Base-by-base conservation (phyloP, 2,888 invertebrate genomes). In the Pedicia rivosa region DNA sequence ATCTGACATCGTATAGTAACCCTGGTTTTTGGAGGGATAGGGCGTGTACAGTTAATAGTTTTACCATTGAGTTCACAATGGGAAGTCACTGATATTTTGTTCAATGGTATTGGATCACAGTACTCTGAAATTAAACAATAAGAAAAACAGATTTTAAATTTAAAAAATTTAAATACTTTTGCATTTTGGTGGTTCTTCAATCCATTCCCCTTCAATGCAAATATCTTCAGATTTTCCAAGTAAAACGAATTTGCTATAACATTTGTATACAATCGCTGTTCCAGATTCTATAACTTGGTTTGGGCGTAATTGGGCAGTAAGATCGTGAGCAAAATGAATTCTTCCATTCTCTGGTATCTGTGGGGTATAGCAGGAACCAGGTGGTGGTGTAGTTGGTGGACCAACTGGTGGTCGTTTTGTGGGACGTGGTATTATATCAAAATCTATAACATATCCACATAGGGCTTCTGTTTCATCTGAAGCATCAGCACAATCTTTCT, bases 401-500 rank as follows among this genome's bases (percentile, higher is more conserved):
- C 5, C 7, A n/a, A 20, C 32, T 17, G 16, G n/a, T 8, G 17
- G 30, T n/a, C 5, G 16, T 17, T 3, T 30, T 3, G 15, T 22
- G n/a, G n/a, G n/a, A n/a, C n/a, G n/a, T n/a, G n/a, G n/a, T 8
- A 39, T 24, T 3, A 10, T 6, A 1, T 26, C 16, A 14, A 16
- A 38, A 3, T 35, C 16, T 2, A 27, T 17, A 22, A 40, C 36
- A 14, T 22, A 29, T 4, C 35, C 39, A 32, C 43, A 44, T n/a
- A 42, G 12, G 17, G 13, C 4, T 3, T 14, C 22, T 9, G 26
- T 20, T 32, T 44, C 44, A 36, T 46, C 44, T 2, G 44, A 43
- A 1, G 28, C 36, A 39, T 45, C 46, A 12, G 35, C 20, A 35
- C 47, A 47, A 27, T 46, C 42, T 10, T 4, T 35, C 16, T 30